These are phyloP conservation scores for Xenus cinereus DNA, from an alignment of 2,113 vertebrate genomes.

Conservation along the genomic window DNA sequence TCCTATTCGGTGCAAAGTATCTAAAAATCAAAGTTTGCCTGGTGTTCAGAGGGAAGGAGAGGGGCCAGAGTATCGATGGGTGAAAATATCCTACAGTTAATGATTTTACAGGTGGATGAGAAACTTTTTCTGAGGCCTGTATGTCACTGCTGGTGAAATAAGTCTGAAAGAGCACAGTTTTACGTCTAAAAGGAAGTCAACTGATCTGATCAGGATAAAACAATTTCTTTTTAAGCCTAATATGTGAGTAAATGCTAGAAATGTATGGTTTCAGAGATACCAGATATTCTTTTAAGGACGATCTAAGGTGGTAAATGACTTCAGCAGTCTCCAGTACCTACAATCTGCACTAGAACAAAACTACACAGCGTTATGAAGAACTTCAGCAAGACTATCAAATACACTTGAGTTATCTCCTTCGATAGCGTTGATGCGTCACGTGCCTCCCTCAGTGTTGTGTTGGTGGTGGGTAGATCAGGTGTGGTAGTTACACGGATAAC, in stretches of 20 bases:
- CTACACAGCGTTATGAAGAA: background rate
- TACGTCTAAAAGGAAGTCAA: background rate
- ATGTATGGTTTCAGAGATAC: background rate
- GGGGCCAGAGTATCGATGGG: background rate
- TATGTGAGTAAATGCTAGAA: background rate
- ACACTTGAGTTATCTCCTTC: background rate
- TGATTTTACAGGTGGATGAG: background rate
- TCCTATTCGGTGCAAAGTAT: background rate
- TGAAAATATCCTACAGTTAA: background rate
- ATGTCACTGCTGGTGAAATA: background rate
- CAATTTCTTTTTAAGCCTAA: background rate
- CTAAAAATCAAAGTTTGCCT: background rate
- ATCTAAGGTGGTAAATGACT: background rate
- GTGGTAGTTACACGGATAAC: background rate
- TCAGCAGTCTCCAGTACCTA: background rate
- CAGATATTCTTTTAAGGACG: background rate
- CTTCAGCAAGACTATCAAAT: background rate
- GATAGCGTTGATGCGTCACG: background rate
- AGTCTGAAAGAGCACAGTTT: background rate
- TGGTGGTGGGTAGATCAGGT: no score
- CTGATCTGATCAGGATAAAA: background rate
- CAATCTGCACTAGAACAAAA: background rate
- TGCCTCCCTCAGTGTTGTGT: background rate
- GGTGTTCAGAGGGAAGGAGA: background rate
- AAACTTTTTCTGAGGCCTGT: background rate